phyloP scores from a whole-genome alignment of 2,113 vertebrate genomes.

The Melozone crissalis region DNA sequence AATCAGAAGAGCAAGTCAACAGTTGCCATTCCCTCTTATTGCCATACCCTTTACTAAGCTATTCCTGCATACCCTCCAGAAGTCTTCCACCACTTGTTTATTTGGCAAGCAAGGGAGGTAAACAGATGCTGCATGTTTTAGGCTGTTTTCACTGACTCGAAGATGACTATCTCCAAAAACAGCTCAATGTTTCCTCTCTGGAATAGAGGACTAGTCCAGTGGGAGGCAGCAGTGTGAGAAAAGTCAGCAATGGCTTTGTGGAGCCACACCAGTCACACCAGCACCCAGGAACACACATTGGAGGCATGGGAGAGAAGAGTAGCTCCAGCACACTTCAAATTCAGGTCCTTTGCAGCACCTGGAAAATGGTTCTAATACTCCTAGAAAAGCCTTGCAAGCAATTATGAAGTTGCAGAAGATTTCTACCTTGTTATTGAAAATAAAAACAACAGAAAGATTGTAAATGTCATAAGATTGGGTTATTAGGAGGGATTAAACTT shows the following conservation, averaged over 20 bases:
- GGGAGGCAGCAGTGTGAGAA: background rate
- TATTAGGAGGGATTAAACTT: background rate
- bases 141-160: background rate
- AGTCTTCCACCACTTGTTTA: background rate
- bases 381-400: background rate
- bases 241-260: background rate
- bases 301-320: background rate
- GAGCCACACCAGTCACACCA: background rate
- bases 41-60: background rate
- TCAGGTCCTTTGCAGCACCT: background rate
- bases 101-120: background rate
- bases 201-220: background rate
- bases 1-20: background rate
- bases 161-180: background rate
- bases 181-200: background rate
- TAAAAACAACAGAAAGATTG: background rate
- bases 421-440: background rate
- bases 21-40: background rate
- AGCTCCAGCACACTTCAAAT: background rate
- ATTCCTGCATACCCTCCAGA: background rate
- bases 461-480: background rate
- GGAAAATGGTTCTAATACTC: background rate
- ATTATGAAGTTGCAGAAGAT: background rate
- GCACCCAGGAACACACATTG: background rate
- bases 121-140: background rate